Percentiles rank a stretch among this genome's conserved stretches.
These are phyloP conservation scores for Lasioglossum leucozonium DNA, from an alignment of 2,888 invertebrate genomes.

Conservation along the genomic window DNA sequence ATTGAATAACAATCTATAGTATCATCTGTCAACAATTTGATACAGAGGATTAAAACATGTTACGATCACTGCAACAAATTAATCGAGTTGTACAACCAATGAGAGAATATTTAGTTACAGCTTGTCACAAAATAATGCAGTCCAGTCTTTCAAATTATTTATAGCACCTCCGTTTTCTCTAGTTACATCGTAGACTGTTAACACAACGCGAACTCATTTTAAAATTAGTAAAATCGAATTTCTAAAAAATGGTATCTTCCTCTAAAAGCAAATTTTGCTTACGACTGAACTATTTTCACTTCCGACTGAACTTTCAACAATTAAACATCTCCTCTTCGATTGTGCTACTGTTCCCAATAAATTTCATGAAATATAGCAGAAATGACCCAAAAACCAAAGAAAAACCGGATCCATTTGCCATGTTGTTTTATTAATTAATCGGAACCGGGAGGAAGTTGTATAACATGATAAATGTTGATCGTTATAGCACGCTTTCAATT, in stretches of 20 bases:
- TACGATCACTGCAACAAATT: no score
- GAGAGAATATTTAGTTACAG: no score
- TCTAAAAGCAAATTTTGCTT: not conserved
- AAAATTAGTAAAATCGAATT: not conserved
- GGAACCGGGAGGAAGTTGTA: not conserved
- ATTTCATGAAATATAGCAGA: not conserved
- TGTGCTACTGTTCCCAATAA: not conserved
- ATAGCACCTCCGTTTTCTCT: not conserved
- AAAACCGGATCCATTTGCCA: not conserved
- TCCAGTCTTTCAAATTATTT: not conserved
- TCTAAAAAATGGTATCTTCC: not conserved
- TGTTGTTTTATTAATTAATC: not conserved
- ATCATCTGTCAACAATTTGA: no score
- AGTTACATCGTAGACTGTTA: not conserved
- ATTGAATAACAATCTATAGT: no score
- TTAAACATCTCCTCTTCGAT: not conserved
- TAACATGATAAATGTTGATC: conserved; percentile 12
- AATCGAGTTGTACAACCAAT: no score
- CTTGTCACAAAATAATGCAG: not conserved
- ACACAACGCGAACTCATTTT: not conserved
- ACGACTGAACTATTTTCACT: no score
- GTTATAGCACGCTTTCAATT: conserved; percentile 37
- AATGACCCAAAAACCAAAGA: not conserved
- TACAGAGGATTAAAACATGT: no score
- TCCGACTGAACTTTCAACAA: not conserved